Conservation (phyloP, 2,888 invertebrate species). For the Polymixis lichenea region DNA sequence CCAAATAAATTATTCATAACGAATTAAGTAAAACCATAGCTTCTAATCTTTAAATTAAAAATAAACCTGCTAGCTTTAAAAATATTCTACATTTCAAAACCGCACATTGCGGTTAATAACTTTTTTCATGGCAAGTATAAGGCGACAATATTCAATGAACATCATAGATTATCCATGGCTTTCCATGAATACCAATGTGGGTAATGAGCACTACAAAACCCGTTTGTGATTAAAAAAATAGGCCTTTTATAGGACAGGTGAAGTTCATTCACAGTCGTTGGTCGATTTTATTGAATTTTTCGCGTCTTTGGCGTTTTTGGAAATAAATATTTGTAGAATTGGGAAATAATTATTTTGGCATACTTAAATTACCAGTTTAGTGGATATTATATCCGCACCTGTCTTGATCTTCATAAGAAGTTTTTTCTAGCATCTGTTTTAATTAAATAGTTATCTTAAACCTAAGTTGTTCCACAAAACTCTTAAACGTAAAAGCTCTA, state of each 20-base stretch:
- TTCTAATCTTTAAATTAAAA: conserved; percentile 27
- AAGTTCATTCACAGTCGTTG: conserved; percentile 43
- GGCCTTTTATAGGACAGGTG: conserved; percentile 33
- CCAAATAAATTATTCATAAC: too few relatives aligned
- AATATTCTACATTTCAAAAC: conserved; percentile 21
- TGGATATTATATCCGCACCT: too few relatives aligned
- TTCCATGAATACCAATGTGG: conserved; percentile 70
- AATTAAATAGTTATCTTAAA: neutral
- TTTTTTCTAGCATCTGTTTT: neutral
- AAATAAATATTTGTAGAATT: too few relatives aligned
- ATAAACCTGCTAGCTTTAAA: conserved; percentile 2
- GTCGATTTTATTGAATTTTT: conserved; percentile 26
- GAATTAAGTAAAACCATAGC: neutral
- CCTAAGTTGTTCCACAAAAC: neutral
- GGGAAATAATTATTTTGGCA: neutral
- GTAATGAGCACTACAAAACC: conserved; percentile 61
- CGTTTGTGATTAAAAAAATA: conserved; percentile 58
- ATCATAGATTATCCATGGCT: conserved; percentile 56
- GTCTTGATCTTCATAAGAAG: neutral
- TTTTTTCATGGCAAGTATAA: conserved; percentile 31
- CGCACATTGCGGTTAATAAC: conserved; percentile 1
- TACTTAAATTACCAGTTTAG: neutral
- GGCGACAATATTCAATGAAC: conserved; percentile 40
- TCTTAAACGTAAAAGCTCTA: conserved; percentile 8
- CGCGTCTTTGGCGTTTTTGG: neutral